phyloP scores from a whole-genome alignment of 2,113 vertebrate species.

The Blennius ocellaris region DNA sequence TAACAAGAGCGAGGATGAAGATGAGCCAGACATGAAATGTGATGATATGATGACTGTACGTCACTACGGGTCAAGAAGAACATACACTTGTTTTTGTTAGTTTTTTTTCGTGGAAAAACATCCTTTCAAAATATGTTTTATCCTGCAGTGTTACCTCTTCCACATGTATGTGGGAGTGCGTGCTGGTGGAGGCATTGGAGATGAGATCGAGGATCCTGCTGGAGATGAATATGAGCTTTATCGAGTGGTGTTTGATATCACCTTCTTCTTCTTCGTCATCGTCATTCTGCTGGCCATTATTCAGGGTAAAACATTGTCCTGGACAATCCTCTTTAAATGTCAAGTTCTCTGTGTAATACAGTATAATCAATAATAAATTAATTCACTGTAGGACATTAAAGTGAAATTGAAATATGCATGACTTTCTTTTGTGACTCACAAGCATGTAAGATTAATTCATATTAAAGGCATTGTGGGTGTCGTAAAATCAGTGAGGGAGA shows the following conservation, averaged over 20 bases:
- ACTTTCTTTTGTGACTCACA: neutral
- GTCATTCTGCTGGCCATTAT: slow-evolving; percentile 95
- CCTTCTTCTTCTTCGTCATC: slow-evolving; percentile 97
- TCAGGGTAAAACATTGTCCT: slow-evolving; percentile 82
- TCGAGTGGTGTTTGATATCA: slow-evolving; percentile 94
- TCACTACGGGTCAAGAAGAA: neutral
- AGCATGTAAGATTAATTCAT: too few species aligned
- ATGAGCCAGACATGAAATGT: slow-evolving; percentile 95
- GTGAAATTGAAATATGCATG: too few species aligned
- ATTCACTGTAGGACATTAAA: too few species aligned
- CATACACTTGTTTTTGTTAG: neutral
- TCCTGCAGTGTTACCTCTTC: slow-evolving; percentile 91
- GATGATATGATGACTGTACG: slow-evolving; percentile 96
- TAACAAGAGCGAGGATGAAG: slow-evolving; percentile 95
- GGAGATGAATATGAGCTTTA: slow-evolving; percentile 95
- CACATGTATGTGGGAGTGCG: slow-evolving; percentile 97
- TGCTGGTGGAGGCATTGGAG: slow-evolving; percentile 93
- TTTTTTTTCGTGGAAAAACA: neutral
- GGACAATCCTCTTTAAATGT: neutral
- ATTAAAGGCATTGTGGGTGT: too few species aligned
- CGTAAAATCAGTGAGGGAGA: too few species aligned
- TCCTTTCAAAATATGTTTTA: neutral
- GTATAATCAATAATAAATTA: too few species aligned
- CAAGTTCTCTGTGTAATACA: too few species aligned
- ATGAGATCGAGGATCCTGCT: slow-evolving; percentile 94